phyloP scores from a whole-genome alignment of 2,113 vertebrate species.

The Lagopus leucura region DNA sequence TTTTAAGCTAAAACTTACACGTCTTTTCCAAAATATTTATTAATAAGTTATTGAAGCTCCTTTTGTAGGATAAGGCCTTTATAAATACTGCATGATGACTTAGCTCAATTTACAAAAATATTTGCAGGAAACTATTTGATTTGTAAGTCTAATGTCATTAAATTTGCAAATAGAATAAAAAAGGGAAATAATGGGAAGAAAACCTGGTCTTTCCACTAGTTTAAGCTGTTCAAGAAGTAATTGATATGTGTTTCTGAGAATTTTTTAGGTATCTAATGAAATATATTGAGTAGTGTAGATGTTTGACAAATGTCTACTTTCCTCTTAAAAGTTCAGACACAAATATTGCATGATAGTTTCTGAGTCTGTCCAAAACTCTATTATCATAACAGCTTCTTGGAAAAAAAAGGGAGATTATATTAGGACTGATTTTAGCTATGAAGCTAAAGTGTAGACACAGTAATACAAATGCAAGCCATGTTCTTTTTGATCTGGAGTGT shows the following conservation, averaged over 20 bases:
- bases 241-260: not conserved
- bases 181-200: not conserved
- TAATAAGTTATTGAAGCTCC: conserved; percentile 38
- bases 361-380: not conserved
- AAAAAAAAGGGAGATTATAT: not conserved
- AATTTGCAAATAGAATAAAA: not conserved
- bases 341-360: not conserved
- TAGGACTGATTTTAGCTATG: not conserved
- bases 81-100: not conserved
- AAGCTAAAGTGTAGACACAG: not conserved
- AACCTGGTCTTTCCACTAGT: not conserved
- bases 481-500: not conserved
- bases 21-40: conserved; percentile 26
- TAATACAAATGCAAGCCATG: not conserved
- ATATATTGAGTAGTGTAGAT: not conserved
- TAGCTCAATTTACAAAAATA: not conserved
- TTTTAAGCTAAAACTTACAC: not conserved
- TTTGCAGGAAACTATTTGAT: conserved; percentile 13
- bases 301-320: not conserved
- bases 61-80: conserved; percentile 48
- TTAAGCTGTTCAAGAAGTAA: not conserved
- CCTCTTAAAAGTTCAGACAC: not conserved
- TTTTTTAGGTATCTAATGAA: not conserved
- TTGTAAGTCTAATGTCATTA: conserved; percentile 1
- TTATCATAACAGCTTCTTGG: not conserved